Evolutionary conservation across 2,113 vertebrate genomes (phyloP).

Genomic region (Lagenorhynchus albirostris): DNA sequence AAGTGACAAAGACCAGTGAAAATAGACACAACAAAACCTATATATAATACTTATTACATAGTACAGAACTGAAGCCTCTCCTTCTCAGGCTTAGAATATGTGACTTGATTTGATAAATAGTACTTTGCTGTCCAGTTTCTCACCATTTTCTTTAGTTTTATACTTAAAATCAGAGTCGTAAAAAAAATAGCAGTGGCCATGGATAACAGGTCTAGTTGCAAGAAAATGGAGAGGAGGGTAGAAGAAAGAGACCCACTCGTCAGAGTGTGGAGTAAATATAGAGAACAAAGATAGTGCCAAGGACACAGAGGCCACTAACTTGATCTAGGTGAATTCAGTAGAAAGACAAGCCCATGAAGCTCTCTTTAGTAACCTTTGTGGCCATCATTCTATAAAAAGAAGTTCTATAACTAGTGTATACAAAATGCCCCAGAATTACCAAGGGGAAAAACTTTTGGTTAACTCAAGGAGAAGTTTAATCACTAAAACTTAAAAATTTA

Average conservation of each 20-base stretch:
- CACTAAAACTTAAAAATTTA: background rate
- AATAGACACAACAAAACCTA: background rate
- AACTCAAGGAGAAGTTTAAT: background rate
- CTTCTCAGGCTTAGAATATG: background rate
- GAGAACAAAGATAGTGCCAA: background rate
- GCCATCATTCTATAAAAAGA: background rate
- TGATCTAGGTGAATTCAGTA: background rate
- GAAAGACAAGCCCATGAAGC: background rate
- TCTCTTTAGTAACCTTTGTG: background rate
- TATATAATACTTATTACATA: background rate
- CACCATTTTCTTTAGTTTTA: background rate
- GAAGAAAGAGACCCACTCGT: background rate
- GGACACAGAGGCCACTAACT: background rate
- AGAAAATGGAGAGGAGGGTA: background rate
- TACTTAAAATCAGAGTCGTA: background rate
- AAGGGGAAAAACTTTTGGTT: background rate
- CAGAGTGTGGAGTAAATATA: background rate
- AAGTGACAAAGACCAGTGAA: background rate
- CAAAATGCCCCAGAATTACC: background rate
- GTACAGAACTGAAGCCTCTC: background rate
- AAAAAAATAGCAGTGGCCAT: background rate
- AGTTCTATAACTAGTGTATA: background rate
- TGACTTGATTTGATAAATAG: background rate
- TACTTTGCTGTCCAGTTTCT: background rate
- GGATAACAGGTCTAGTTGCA: background rate